Conservation (phyloP, 1,140 invertebrate species). For the Drosophila arawakana region DNA sequence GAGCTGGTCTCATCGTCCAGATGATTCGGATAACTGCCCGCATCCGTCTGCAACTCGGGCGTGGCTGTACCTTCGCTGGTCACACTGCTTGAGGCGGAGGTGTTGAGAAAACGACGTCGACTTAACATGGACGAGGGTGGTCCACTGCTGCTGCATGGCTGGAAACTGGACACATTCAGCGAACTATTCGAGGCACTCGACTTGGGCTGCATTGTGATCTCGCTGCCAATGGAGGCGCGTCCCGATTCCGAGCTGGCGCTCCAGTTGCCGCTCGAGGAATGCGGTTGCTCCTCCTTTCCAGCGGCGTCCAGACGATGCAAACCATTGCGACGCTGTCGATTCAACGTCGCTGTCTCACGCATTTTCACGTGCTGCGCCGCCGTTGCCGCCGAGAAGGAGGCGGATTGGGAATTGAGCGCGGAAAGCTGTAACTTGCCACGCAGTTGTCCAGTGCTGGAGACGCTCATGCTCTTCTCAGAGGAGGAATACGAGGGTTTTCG, state of each 20-base stretch:
- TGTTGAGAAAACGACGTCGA: conserved; percentile 88
- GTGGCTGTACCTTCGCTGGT: conserved; percentile 94
- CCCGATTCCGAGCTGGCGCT: conserved; percentile 95
- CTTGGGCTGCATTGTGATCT: conserved; percentile 91
- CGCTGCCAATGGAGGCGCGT: conserved; percentile 91
- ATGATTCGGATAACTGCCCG: conserved; percentile 86
- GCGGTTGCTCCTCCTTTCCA: conserved; percentile 90
- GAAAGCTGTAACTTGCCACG: conserved; percentile 72
- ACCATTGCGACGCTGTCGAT: conserved; percentile 86
- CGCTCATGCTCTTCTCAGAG: conserved; percentile 87
- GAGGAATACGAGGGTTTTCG: conserved; percentile 91
- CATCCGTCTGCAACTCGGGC: conserved; percentile 89
- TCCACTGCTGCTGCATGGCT: conserved; percentile 86
- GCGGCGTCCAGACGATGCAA: conserved; percentile 67
- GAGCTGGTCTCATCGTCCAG: conserved; percentile 96
- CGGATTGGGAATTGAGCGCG: conserved; percentile 2
- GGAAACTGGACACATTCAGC: conserved; percentile 86
- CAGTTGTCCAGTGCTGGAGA: conserved; percentile 76
- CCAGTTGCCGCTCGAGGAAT: conserved; percentile 97
- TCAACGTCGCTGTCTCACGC: conserved; percentile 88
- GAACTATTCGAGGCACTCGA: conserved; percentile 89
- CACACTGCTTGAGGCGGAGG: conserved; percentile 91
- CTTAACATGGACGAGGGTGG: conserved; percentile 89
- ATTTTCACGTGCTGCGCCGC: conserved; percentile 87
- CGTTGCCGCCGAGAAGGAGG: neutral